Evolutionary conservation across 2,113 vertebrate species (phyloP).

Genomic region (Donacobius atricapilla): DNA sequence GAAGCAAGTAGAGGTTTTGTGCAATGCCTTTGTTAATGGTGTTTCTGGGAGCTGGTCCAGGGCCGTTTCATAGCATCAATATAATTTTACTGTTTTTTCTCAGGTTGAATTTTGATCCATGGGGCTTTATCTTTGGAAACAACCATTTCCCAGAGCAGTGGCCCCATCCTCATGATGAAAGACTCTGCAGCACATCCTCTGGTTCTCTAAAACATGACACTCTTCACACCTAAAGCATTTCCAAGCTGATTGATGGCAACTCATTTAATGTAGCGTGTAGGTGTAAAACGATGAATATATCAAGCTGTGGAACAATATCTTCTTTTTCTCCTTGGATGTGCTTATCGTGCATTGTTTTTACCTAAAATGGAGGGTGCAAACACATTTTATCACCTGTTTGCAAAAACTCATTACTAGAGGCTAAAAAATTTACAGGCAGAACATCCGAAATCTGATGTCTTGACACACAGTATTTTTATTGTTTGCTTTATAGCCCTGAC

Average conservation of each 20-base stretch:
- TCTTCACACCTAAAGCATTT: background rate
- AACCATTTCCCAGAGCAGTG: background rate
- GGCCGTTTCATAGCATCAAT: background rate
- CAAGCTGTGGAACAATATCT: background rate
- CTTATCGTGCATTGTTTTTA: background rate
- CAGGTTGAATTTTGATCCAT: background rate
- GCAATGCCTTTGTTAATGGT: background rate
- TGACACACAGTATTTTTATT: background rate
- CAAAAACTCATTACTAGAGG: constrained; percentile 33
- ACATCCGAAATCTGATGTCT: background rate
- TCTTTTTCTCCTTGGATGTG: background rate
- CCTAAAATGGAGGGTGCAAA: background rate
- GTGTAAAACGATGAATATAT: constrained; percentile 32
- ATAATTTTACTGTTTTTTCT: constrained; percentile 16
- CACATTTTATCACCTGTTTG: constrained; percentile 40
- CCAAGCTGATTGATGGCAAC: constrained; percentile 13
- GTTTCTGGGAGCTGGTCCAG: constrained; percentile 22
- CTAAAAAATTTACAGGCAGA: constrained; percentile 20
- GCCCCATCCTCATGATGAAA: background rate
- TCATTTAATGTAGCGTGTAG: background rate
- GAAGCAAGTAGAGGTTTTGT: background rate
- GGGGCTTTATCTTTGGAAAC: constrained; percentile 36
- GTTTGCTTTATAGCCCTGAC: background rate
- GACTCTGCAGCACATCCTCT: background rate
- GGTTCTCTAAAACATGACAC: background rate